Percentiles rank a stretch among this genome's conserved stretches.
Evolutionary conservation across 2,888 invertebrate genomes (phyloP).

Genomic region (Lamproptera curius): DNA sequence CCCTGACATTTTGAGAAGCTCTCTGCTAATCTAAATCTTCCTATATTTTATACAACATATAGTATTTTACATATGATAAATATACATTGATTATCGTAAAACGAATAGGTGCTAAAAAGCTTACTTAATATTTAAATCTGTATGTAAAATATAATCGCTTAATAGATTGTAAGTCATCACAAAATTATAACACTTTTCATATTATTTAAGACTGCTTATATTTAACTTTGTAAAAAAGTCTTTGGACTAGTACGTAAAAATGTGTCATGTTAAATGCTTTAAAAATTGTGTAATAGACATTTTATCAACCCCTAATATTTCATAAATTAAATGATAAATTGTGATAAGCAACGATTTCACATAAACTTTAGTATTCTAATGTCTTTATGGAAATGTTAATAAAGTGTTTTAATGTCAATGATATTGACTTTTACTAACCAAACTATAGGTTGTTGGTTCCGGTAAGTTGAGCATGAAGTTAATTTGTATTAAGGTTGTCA

Average conservation of each 20-base stretch:
- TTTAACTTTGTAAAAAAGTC: neutral
- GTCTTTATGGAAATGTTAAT: slow-evolving; percentile 12
- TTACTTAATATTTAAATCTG: slow-evolving; percentile 49
- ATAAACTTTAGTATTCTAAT: slow-evolving; percentile 3
- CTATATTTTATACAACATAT: slow-evolving; percentile 1
- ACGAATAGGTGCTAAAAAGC: slow-evolving; percentile 62
- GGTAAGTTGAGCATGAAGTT: no score
- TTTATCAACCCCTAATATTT: neutral
- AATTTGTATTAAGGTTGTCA: no score
- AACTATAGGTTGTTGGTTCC: no score
- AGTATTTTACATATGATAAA: neutral
- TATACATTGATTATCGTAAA: slow-evolving; percentile 12
- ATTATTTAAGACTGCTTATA: slow-evolving; percentile 14
- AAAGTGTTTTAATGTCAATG: slow-evolving; percentile 9
- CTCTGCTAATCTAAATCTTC: slow-evolving; percentile 8
- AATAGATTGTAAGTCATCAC: slow-evolving; percentile 18
- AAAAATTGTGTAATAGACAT: slow-evolving; percentile 22
- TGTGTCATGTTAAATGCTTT: slow-evolving; percentile 47
- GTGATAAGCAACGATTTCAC: slow-evolving; percentile 13
- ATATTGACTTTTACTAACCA: no score
- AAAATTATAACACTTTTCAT: slow-evolving; percentile 9
- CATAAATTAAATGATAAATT: slow-evolving; percentile 9
- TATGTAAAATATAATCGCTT: slow-evolving; percentile 8
- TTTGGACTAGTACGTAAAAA: slow-evolving; percentile 20
- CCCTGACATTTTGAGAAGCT: slow-evolving; percentile 3